These are phyloP conservation scores for Clitarchus hookeri DNA, from an alignment of 2,888 invertebrate genomes.

Conservation along the genomic window DNA sequence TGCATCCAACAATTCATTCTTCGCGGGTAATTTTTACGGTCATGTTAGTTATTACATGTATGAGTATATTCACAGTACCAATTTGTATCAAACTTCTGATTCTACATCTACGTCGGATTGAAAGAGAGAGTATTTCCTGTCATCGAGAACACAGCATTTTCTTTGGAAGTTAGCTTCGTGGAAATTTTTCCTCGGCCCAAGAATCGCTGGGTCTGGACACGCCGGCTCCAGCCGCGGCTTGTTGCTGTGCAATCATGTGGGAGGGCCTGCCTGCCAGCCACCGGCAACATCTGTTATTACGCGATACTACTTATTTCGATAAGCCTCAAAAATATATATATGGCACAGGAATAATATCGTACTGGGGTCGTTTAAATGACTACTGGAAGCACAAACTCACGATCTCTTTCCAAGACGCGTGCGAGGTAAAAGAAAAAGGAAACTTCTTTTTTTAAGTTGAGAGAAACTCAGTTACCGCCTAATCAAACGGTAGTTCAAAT, in stretches of 20 bases:
- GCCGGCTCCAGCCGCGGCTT: no score
- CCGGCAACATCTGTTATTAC: neutral
- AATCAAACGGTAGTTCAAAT: neutral
- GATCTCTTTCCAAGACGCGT: neutral
- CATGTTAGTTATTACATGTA: no score
- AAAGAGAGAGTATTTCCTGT: no score
- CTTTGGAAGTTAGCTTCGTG: no score
- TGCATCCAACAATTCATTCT: no score
- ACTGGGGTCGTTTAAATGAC: neutral
- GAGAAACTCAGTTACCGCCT: neutral
- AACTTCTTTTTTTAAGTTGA: neutral
- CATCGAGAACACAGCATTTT: no score
- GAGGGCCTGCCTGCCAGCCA: neutral
- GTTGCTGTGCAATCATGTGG: neutral
- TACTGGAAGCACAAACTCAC: conserved; percentile 1
- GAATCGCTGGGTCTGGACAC: no score
- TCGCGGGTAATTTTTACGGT: no score
- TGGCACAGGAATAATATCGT: neutral
- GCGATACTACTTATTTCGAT: conserved; percentile 9
- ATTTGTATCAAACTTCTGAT: no score
- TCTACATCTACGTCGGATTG: no score
- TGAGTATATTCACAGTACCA: no score
- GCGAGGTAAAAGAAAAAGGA: neutral
- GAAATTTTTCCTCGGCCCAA: no score
- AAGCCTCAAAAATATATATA: neutral